A percentile compares a stretch with the other conserved stretches of the same genome.
Conservation (phyloP, 2,113 vertebrate species). For the Grantiella picta region DNA sequence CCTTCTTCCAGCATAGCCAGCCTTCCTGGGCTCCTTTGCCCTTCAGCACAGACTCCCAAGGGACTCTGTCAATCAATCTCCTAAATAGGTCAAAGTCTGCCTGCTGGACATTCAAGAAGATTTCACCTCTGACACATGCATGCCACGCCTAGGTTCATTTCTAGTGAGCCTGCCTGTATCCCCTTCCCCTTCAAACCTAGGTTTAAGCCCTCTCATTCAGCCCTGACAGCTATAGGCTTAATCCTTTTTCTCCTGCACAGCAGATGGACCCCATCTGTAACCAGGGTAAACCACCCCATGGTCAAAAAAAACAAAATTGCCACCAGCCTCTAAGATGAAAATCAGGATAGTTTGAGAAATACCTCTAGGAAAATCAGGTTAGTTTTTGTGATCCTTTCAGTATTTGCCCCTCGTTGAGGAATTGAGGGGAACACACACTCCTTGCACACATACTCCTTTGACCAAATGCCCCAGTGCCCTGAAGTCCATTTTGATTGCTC, state of each 20-base stretch:
- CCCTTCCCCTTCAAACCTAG: background rate
- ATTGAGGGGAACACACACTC: background rate
- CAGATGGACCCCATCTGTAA: background rate
- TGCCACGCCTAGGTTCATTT: background rate
- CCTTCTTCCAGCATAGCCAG: background rate
- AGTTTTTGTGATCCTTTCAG: background rate
- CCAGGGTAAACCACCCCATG: background rate
- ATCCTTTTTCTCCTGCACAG: background rate
- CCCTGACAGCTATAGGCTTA: background rate
- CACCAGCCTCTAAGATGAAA: background rate
- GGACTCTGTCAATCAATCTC: background rate
- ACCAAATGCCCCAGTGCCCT: background rate
- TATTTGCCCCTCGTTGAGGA: background rate
- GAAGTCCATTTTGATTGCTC: background rate
- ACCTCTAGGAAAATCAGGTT: background rate
- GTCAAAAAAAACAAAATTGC: background rate
- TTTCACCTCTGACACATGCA: background rate
- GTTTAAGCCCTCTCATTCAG: background rate
- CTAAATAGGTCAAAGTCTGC: background rate
- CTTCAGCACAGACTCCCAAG: background rate
- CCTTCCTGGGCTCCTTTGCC: background rate
- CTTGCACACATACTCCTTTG: background rate
- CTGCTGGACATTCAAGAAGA: background rate
- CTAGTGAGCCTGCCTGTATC: background rate
- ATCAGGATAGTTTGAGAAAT: background rate